A percentile compares a stretch with the other conserved stretches of the same genome.
Evolutionary conservation across 2,888 invertebrate genomes (phyloP).

Genomic region (Portevinia maculata): DNA sequence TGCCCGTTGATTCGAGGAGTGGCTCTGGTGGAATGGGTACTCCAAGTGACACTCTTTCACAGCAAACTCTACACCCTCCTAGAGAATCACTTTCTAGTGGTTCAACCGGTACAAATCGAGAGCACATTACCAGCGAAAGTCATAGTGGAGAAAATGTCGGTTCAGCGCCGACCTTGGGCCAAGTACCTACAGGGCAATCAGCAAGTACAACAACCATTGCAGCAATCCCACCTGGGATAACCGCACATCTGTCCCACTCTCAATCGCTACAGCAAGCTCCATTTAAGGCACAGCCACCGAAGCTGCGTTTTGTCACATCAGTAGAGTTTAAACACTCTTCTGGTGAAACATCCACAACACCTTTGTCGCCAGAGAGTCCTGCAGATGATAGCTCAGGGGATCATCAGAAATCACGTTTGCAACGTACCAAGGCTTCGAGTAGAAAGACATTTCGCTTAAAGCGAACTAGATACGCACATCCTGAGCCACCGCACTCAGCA

Average conservation of each 20-base stretch:
- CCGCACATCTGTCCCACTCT: slow-evolving; percentile 83
- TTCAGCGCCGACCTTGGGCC: slow-evolving; percentile 78
- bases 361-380: slow-evolving; percentile 89
- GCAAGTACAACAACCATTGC: slow-evolving; percentile 76
- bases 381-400: slow-evolving; percentile 88
- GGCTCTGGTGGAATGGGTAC: slow-evolving; percentile 82
- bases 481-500: slow-evolving; percentile 85
- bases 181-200: slow-evolving; percentile 77
- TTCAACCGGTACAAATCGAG: slow-evolving; percentile 84
- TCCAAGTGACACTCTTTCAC: slow-evolving; percentile 82
- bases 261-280: slow-evolving; percentile 82
- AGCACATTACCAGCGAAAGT: slow-evolving; percentile 82
- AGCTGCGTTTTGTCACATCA: slow-evolving; percentile 91
- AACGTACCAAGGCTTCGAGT: slow-evolving; percentile 96
- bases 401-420: slow-evolving; percentile 87
- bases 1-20: slow-evolving; percentile 82
- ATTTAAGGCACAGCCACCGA: slow-evolving; percentile 84
- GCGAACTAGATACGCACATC: slow-evolving; percentile 89
- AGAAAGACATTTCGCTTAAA: slow-evolving; percentile 95
- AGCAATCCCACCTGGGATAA: slow-evolving; percentile 79
- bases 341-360: slow-evolving; percentile 90
- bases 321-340: slow-evolving; percentile 92
- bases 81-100: slow-evolving; percentile 86
- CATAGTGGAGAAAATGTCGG: slow-evolving; percentile 81
- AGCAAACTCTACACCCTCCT: slow-evolving; percentile 83